Percentiles rank a stretch among this genome's conserved stretches.
Evolutionary conservation across 2,888 invertebrate species (phyloP).

Genomic region (Scaptomyza parva): DNA sequence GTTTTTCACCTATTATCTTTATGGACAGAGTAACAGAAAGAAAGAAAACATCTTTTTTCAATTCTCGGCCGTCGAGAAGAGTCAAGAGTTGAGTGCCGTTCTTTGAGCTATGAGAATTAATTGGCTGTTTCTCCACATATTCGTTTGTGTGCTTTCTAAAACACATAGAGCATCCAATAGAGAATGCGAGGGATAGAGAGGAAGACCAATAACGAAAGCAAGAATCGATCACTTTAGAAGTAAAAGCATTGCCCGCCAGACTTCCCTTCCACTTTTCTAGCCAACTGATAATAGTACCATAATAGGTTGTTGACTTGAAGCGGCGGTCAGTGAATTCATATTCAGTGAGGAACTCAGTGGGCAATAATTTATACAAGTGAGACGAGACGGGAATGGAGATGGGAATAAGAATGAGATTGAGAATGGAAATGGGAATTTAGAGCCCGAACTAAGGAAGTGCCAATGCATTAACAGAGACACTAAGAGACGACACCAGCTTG

Average conservation of each 20-base stretch:
- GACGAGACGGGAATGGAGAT: slow-evolving; percentile 37
- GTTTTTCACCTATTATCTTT: slow-evolving; percentile 3
- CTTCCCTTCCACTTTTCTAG: slow-evolving; percentile 56
- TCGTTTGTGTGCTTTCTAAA: slow-evolving; percentile 54
- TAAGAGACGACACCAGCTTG: slow-evolving; percentile 37
- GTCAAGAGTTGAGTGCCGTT: slow-evolving; percentile 26
- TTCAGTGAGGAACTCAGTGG: slow-evolving; percentile 61
- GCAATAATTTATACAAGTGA: slow-evolving; percentile 78
- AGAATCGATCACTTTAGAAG: slow-evolving; percentile 51
- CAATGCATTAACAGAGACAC: slow-evolving; percentile 69
- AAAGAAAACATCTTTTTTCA: slow-evolving; percentile 27
- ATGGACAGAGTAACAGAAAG: slow-evolving; percentile 7
- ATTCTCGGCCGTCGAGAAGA: slow-evolving; percentile 13
- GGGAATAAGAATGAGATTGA: slow-evolving; percentile 15
- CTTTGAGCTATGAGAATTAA: slow-evolving; percentile 27
- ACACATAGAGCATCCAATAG: slow-evolving; percentile 15
- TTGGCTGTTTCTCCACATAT: slow-evolving; percentile 44
- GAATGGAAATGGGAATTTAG: slow-evolving; percentile 24
- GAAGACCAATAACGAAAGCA: slow-evolving; percentile 48
- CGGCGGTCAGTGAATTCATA: slow-evolving; percentile 82
- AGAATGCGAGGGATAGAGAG: not conserved
- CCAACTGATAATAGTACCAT: slow-evolving; percentile 30
- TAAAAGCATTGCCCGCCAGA: slow-evolving; percentile 50
- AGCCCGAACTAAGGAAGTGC: slow-evolving; percentile 65
- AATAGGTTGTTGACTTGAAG: slow-evolving; percentile 80